Base-by-base conservation (phyloP, 2,113 vertebrate genomes). In the Garra rufa region DNA sequence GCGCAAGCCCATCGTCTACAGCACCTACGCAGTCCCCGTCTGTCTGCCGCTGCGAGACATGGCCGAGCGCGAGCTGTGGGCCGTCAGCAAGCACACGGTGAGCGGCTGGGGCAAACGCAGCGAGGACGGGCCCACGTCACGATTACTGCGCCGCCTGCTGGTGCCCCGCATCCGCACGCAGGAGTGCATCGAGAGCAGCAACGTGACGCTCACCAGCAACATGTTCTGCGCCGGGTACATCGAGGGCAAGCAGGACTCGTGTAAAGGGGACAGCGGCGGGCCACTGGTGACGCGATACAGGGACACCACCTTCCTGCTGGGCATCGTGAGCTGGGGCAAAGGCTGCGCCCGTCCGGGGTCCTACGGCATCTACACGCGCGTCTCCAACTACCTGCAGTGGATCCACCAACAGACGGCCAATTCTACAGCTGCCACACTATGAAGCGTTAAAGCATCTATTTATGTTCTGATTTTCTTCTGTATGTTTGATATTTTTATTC, bases 211-310 rank as follows among this genome's bases (percentile, higher is more conserved):
- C 76, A 97, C 97, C 0, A 57, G 89, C 0, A 98, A 99, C 91
- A 99, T 99, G 98, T 99, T 99, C 92, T 99, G 98, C 1, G 98
- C 98, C 0, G 98, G 98, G 6, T 98, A 96, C 86, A 46, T 94
- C 1, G 90, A 95, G 0, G 97, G 96, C 0, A 85, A 26, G 14
- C 93, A 94, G 88, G 98, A 99, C 61, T 94, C 98, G 5, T 99
- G 98, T 87, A 96, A 96, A 76, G 98, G 97, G 0, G 98, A 99
- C 92, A 99, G 98, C 0, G 98, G 98, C 0, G 98, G 98, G 0
- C 98, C 98, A 0, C 92, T 98, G 0, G 96, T 94, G 85, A 98
- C 98, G 0, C 46, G n/a, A 21, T 99, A 95, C 92, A 94, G 92
- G 70, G 89, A 93, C 55, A 98, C 97, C 0, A 92, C 92, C 85